Conservation (phyloP, 1,140 invertebrate genomes). For the Halictus rubicundus region DNA sequence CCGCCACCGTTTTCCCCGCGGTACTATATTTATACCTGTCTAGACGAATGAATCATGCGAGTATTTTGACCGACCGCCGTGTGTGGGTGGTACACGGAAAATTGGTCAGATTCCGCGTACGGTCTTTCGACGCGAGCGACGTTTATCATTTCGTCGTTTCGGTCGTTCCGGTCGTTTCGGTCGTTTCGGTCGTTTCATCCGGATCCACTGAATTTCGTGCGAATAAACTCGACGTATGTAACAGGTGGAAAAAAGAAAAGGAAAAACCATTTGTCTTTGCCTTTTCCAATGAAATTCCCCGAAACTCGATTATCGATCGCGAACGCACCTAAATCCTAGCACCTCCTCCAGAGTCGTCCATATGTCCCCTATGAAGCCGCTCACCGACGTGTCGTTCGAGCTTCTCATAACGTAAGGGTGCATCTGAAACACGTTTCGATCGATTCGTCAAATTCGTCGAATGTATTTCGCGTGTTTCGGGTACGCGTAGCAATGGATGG, state of each 20-base stretch:
- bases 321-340: slow-evolving; percentile 60
- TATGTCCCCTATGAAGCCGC: slow-evolving; percentile 62
- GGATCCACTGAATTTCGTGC: too few species aligned
- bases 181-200: too few species aligned
- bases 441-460: not conserved
- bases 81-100: slow-evolving; percentile 65
- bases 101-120: slow-evolving; percentile 62
- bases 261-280: too few species aligned
- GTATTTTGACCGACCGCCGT: slow-evolving; percentile 59
- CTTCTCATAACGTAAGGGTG: slow-evolving; percentile 50
- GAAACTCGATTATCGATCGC: not conserved
- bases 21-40: slow-evolving; percentile 66
- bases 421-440: slow-evolving; percentile 40
- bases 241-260: too few species aligned
- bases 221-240: too few species aligned
- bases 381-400: slow-evolving; percentile 39
- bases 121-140: slow-evolving; percentile 24
- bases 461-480: too few species aligned
- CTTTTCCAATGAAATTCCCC: too few species aligned
- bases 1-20: slow-evolving; percentile 1
- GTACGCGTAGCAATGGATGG: too few species aligned
- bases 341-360: slow-evolving; percentile 59
- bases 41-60: slow-evolving; percentile 67
- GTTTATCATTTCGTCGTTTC: not conserved
- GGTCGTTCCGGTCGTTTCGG: not conserved